Base-by-base conservation (phyloP, 1,140 invertebrate species). In the Cyphomyrmex costatus region DNA sequence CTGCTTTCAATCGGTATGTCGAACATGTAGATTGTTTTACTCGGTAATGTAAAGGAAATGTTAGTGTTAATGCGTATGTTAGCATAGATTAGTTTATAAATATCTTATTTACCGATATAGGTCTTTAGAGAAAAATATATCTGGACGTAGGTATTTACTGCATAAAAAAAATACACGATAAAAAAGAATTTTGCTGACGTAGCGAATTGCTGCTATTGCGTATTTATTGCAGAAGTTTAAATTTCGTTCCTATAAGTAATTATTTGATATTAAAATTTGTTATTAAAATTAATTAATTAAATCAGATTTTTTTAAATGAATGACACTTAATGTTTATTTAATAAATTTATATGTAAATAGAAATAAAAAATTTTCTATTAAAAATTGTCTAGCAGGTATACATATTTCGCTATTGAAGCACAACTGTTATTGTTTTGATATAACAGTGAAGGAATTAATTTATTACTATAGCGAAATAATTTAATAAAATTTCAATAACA, bases 1-100 rank as follows among this genome's bases (percentile, higher is more conserved):
- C 27, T 78, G 63, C 85, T 78, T 76, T 77, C 49, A 85, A 85
- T 85, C 51, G 65, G 49, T 27, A 82, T 53, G 51, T 46, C 36
- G 51, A 14, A 82, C 36, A 58, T 24, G 30, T 58, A 58, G 53
- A 58, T 16, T 5, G 14, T 58, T 58, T 71, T 58, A 58, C 19
- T 73, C 12, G 5, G 3, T 27, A 24, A 49, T 16, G 24, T 24
- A 70, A 51, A 42, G n/a, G 14, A 46, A 21, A 5, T n/a, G n/a
- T n/a, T n/a, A 30, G 21, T 19, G 24, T 82, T 60, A 71, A 36
- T 42, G 8, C 10, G 2, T 53, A 21, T 60, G n/a, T 30, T 58
- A 24, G 36, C 30, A 42, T 70, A 80, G 16, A 56, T n/a, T n/a
- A n/a, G n/a, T 70, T 80, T 65, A 80, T 56, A 30, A 46, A 16